Evolutionary conservation across 2,113 vertebrate genomes (phyloP).

Genomic region (Corythornis madagascariensis): DNA sequence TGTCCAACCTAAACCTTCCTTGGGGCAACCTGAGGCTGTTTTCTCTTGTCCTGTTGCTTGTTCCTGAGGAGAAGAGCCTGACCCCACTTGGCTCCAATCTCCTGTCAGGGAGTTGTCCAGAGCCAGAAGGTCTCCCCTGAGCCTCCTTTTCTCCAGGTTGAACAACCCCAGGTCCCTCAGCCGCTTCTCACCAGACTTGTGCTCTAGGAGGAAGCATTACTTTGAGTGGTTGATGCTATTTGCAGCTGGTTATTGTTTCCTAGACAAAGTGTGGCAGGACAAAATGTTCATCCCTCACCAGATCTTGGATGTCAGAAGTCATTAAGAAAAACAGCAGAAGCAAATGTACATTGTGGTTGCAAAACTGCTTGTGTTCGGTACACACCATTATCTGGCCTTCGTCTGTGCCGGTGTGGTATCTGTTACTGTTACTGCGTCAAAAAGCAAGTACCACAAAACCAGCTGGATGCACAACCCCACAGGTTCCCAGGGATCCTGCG

Average conservation of each 20-base stretch:
- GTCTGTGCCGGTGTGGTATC: accelerated
- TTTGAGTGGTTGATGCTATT: neutral
- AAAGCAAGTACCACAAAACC: neutral
- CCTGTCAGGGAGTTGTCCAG: too few species aligned
- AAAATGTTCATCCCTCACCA: neutral
- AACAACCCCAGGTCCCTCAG: too few species aligned
- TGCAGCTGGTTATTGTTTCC: neutral
- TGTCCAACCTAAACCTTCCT: too few species aligned
- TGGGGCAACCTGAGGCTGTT: too few species aligned
- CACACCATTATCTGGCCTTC: neutral
- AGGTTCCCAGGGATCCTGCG: neutral
- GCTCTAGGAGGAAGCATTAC: too few species aligned
- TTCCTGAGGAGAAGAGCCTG: too few species aligned
- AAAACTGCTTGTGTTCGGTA: accelerated
- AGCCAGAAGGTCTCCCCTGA: too few species aligned
- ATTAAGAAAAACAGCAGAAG: neutral
- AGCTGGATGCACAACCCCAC: neutral
- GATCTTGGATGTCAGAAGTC: neutral
- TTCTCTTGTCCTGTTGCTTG: too few species aligned
- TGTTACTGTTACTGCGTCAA: neutral
- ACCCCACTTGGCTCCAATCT: too few species aligned
- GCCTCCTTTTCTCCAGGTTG: too few species aligned
- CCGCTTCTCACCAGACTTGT: too few species aligned
- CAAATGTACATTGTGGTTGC: accelerated
- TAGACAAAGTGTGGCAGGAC: neutral